These are phyloP conservation scores for Mus spretus DNA, from an alignment of 2,797 vertebrate genomes.

Conservation along the genomic window DNA sequence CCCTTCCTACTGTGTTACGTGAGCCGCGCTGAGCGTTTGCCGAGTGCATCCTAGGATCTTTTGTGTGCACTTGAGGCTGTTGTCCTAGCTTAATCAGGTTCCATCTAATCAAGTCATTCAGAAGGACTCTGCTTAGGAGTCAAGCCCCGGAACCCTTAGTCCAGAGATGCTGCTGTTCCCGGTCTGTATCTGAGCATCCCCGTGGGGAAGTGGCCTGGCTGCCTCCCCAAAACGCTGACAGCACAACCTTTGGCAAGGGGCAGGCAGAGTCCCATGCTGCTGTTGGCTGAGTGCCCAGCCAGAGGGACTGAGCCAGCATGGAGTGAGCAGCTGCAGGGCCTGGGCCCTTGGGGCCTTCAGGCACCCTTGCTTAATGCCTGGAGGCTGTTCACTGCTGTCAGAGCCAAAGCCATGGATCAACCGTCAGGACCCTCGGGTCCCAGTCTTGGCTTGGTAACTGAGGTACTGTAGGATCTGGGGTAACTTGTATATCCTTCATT, in stretches of 20 bases:
- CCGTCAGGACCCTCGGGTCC: background rate
- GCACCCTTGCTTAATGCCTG: slow-evolving; percentile 38
- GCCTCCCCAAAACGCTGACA: slow-evolving; percentile 76
- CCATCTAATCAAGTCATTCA: slow-evolving; percentile 23
- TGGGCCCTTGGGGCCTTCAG: slow-evolving; percentile 48
- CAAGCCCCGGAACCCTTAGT: background rate
- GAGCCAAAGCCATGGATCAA: slow-evolving; percentile 18
- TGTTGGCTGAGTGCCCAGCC: slow-evolving; percentile 61
- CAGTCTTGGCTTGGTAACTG: background rate
- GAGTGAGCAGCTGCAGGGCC: slow-evolving; percentile 55
- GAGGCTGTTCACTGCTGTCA: slow-evolving; percentile 5
- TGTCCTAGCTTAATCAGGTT: slow-evolving; percentile 10
- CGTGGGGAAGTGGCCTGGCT: slow-evolving; percentile 67
- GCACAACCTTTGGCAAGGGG: slow-evolving; percentile 55
- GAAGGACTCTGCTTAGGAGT: background rate
- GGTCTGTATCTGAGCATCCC: slow-evolving; percentile 34
- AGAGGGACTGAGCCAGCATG: slow-evolving; percentile 57
- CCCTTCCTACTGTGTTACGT: background rate
- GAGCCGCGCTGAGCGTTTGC: background rate
- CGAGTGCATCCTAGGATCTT: background rate
- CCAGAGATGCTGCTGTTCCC: background rate
- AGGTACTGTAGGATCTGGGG: background rate
- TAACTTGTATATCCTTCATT: background rate
- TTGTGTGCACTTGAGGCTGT: background rate
- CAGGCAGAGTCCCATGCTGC: slow-evolving; percentile 68